Percentiles rank a stretch among this genome's conserved stretches.
phyloP scores from a whole-genome alignment of 2,797 vertebrate genomes.

The Nyctibius grandis region DNA sequence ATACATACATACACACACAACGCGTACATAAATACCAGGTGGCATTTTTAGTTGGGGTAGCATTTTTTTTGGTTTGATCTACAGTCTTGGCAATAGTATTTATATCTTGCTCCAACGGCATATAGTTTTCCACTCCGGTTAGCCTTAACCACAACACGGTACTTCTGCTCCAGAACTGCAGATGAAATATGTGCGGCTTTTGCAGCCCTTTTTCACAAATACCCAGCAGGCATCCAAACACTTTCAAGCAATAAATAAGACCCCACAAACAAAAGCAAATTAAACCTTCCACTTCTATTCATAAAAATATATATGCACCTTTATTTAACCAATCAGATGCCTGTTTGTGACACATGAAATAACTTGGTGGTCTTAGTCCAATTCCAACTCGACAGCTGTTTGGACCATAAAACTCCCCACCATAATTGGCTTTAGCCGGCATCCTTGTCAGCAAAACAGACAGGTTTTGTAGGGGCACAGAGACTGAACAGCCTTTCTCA shows the following conservation, averaged over 20 bases:
- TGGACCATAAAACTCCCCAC: slow-evolving; percentile 8
- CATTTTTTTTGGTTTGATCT: not conserved
- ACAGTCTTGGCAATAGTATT: not conserved
- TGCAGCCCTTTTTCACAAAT: not conserved
- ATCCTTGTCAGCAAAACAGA: slow-evolving; percentile 33
- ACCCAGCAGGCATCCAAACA: slow-evolving; percentile 54
- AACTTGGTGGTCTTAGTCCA: slow-evolving; percentile 51
- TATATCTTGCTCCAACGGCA: not conserved
- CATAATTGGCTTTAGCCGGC: slow-evolving; percentile 33
- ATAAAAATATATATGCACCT: slow-evolving; percentile 40
- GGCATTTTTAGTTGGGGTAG: not conserved
- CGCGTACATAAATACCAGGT: not conserved
- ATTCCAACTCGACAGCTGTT: slow-evolving; percentile 50
- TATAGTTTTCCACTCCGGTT: not conserved
- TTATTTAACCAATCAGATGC: slow-evolving; percentile 17
- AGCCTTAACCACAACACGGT: not conserved
- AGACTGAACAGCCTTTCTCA: slow-evolving; percentile 19
- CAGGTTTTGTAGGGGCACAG: slow-evolving; percentile 4
- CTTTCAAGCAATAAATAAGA: slow-evolving; percentile 53
- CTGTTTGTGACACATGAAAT: slow-evolving; percentile 12
- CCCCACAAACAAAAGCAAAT: slow-evolving; percentile 65
- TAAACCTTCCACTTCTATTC: slow-evolving; percentile 49
- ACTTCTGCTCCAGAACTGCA: not conserved
- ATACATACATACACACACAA: not conserved
- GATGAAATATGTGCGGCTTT: not conserved